phyloP scores from a whole-genome alignment of 2,888 invertebrate genomes.

The Drosophila niveifrons region DNA sequence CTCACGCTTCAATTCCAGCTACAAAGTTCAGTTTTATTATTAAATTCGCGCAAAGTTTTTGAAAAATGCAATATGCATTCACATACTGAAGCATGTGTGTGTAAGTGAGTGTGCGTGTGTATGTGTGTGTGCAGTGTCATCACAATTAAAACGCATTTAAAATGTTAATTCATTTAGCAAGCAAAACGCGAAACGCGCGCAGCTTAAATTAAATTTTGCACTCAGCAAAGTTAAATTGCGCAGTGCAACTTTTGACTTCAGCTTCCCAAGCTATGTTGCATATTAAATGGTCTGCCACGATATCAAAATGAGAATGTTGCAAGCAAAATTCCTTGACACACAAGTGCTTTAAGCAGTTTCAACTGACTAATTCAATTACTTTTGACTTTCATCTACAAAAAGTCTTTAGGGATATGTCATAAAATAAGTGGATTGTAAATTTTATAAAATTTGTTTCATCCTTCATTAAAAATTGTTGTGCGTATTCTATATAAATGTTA shows the following conservation, averaged over 20 bases:
- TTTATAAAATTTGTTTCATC: too few species aligned
- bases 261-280: slow-evolving; percentile 19
- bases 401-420: too few species aligned
- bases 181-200: slow-evolving; percentile 23
- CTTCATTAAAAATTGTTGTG: too few species aligned
- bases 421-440: too few species aligned
- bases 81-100: neutral
- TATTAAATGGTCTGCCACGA: neutral
- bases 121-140: slow-evolving; percentile 12
- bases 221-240: slow-evolving; percentile 51
- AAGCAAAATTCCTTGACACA: too few species aligned
- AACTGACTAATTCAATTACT: too few species aligned
- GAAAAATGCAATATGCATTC: slow-evolving; percentile 4
- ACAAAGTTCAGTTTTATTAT: slow-evolving; percentile 4
- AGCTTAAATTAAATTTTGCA: slow-evolving; percentile 54
- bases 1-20: slow-evolving; percentile 16
- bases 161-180: slow-evolving; percentile 56
- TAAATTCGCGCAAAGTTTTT: slow-evolving; percentile 24
- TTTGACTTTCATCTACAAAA: too few species aligned
- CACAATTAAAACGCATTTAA: slow-evolving; percentile 62
- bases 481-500: too few species aligned
- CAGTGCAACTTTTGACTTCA: slow-evolving; percentile 44
- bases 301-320: too few species aligned
- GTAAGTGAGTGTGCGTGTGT: neutral
- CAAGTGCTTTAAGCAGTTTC: too few species aligned